Evolutionary conservation across 2,797 vertebrate genomes (phyloP).

Genomic region (Loris lydekkerianus): DNA sequence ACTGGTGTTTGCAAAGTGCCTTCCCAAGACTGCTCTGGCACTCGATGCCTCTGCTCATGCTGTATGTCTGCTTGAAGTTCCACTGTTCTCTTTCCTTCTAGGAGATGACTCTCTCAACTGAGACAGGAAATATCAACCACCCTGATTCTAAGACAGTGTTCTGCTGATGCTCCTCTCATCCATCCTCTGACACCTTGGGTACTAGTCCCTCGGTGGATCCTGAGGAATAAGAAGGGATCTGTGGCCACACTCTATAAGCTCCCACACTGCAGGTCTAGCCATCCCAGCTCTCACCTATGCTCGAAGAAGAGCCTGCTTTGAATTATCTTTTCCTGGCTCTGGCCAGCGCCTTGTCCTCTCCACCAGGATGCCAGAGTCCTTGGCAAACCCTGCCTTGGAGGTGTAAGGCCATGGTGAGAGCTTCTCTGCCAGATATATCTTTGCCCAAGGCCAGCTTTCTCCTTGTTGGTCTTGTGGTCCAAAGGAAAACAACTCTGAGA

Average conservation of each 20-base stretch:
- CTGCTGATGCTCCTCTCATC: background rate
- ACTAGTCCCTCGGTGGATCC: background rate
- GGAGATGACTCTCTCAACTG: background rate
- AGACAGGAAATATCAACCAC: background rate
- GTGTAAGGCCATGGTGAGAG: background rate
- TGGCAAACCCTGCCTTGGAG: background rate
- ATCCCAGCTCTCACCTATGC: background rate
- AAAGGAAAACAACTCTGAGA: constrained; percentile 47
- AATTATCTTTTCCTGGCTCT: background rate
- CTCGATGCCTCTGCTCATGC: background rate
- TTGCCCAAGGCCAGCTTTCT: constrained; percentile 57
- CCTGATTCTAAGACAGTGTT: background rate
- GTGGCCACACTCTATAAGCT: background rate
- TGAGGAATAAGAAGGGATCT: background rate
- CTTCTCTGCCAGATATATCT: background rate
- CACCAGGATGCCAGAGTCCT: background rate
- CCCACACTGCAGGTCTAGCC: background rate
- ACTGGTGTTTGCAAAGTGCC: background rate
- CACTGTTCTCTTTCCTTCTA: background rate
- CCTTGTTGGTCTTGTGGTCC: background rate
- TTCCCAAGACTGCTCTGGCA: no score
- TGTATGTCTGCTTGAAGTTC: background rate
- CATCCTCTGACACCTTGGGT: background rate
- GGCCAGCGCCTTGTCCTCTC: background rate
- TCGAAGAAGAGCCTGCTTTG: background rate